Evolutionary conservation across 1,140 invertebrate species (phyloP), one percentile per base, ranked within the genome.

Genomic region (Chrysoperla carnea): DNA sequence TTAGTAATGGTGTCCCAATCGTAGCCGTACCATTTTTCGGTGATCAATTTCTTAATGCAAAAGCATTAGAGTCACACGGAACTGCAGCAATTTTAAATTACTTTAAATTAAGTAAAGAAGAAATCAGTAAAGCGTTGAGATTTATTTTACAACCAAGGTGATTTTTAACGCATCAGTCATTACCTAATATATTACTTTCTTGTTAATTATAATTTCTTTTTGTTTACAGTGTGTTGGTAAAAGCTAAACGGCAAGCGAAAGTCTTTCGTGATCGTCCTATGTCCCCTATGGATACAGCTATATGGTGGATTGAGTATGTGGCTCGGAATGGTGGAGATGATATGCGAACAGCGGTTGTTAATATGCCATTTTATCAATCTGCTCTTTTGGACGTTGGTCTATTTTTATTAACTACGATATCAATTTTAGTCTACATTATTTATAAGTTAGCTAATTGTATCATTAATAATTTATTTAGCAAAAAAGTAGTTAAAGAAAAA

Each of bases 1-100:
- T 82, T 38, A 72, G 80, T 49, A 80, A 70, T 49, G 81, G 72
- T 7, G 76, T 85, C 5, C 82, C 84, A 0, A 67, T 82, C 33
- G 59, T 88, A 6, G 70, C 73, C 12, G 73, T 84, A 48, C 83
- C 84, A 8, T 58, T 84, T 42, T 69, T 74, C 42, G 78, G 70
- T 2, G 76, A 80, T 52, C 77, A 78, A 52, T 68, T 70, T 33
- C 66, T 74, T 2, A 75, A 78, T 51, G 66, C 68, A 0, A 67
- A 67, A 6, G 66, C 70, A 1, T 48, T 75, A 1, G 61, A 70
- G 46, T 66, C 72, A 15, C 69, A 71, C 29, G 76, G 76, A 4
- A 65, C 69, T 33, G 77, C 76, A 4, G 58, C 72, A 1, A 51
- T 73, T 7, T 36, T 81, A 11, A 48, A 67, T 31, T 71, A 66